Evolutionary conservation across 2,113 vertebrate genomes (phyloP).

Genomic region (Sander vitreus): DNA sequence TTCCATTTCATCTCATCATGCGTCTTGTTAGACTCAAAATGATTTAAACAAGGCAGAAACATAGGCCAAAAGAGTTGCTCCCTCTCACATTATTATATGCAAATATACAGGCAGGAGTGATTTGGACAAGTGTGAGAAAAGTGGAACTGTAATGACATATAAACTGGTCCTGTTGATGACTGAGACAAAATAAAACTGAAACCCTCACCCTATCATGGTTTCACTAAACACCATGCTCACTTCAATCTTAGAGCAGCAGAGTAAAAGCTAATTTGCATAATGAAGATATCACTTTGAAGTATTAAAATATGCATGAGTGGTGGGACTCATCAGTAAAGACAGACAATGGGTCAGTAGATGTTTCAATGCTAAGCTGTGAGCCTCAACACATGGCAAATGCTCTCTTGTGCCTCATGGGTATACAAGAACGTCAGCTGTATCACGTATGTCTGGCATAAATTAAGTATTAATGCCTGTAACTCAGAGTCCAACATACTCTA

Average conservation of each 20-base stretch:
- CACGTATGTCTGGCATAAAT: slow-evolving; percentile 15
- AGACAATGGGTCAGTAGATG: slow-evolving; percentile 32
- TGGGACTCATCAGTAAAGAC: slow-evolving; percentile 59
- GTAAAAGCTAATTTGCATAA: slow-evolving; percentile 59
- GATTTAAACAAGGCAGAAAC: neutral
- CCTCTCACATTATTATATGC: slow-evolving; percentile 27
- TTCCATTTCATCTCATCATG: neutral
- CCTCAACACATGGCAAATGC: slow-evolving; percentile 42
- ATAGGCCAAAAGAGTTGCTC: neutral
- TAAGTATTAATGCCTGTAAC: slow-evolving; percentile 44
- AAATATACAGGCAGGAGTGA: slow-evolving; percentile 11
- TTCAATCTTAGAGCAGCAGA: slow-evolving; percentile 21
- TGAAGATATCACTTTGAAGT: slow-evolving; percentile 48
- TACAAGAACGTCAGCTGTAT: slow-evolving; percentile 8
- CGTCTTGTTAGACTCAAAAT: neutral
- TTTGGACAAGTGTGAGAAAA: slow-evolving; percentile 16
- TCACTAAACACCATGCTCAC: slow-evolving; percentile 12
- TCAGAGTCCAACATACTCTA: neutral
- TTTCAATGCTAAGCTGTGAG: slow-evolving; percentile 41
- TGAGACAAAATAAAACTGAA: slow-evolving; percentile 6
- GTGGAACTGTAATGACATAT: slow-evolving; percentile 11
- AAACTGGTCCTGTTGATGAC: slow-evolving; percentile 1
- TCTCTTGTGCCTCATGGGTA: slow-evolving; percentile 1
- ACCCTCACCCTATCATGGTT: neutral
- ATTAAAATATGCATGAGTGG: slow-evolving; percentile 75